phyloP scores from a whole-genome alignment of 2,797 vertebrate genomes.

The Oceanodroma leucorhoa region DNA sequence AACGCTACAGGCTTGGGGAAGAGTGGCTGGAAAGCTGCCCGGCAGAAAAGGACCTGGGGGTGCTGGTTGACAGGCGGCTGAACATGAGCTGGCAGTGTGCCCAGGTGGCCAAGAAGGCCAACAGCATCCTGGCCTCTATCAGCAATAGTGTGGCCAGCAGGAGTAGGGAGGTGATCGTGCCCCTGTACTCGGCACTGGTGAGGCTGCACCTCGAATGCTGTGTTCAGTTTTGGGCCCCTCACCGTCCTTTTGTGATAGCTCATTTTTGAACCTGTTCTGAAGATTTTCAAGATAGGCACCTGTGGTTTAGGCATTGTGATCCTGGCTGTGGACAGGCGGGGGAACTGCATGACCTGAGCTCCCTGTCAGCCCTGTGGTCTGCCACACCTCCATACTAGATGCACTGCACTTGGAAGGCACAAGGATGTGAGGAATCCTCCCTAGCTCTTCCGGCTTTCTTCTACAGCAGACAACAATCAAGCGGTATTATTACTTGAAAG shows the following conservation, averaged over 20 bases:
- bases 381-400: neutral
- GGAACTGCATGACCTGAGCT: neutral
- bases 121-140: no score
- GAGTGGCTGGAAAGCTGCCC: neutral
- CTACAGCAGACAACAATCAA: neutral
- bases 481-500: neutral
- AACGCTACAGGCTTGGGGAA: neutral
- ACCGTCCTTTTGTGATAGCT: neutral
- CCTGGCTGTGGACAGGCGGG: neutral
- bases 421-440: neutral
- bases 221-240: neutral
- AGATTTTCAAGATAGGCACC: neutral
- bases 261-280: neutral
- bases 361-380: neutral
- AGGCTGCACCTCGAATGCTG: no score
- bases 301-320: neutral
- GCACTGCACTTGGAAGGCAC: neutral
- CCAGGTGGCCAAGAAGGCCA: neutral
- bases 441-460: neutral
- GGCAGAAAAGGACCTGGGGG: neutral
- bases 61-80: accelerated
- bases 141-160: neutral
- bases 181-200: no score
- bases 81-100: neutral
- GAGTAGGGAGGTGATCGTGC: neutral